Evolutionary conservation across 2,113 vertebrate genomes (phyloP).

Genomic region (Larimichthys polyactis): DNA sequence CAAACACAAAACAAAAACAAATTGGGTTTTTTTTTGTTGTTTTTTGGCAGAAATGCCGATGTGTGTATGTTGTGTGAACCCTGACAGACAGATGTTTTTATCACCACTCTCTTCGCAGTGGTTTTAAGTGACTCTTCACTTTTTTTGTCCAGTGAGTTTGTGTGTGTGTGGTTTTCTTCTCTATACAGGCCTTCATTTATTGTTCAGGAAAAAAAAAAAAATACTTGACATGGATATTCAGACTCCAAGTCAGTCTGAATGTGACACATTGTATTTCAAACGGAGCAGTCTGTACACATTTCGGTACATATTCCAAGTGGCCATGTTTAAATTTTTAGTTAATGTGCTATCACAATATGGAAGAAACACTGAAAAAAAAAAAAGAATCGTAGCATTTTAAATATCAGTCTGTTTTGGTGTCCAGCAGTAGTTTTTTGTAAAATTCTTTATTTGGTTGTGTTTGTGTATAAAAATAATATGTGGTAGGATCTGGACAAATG

Average conservation of each 20-base stretch:
- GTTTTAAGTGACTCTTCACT: conserved; percentile 74
- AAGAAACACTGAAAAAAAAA: conserved; percentile 64
- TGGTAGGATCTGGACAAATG: conserved; percentile 66
- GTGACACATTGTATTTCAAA: conserved; percentile 36
- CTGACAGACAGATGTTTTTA: conserved; percentile 65
- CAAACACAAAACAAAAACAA: conserved; percentile 28
- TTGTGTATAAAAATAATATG: conserved; percentile 68
- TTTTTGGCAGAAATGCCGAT: conserved; percentile 18
- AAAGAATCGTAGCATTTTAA: conserved; percentile 72
- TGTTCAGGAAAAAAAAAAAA: too few species aligned
- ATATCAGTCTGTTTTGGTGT: conserved; percentile 77
- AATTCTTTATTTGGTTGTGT: conserved; percentile 79
- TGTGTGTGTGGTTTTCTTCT: conserved; percentile 66
- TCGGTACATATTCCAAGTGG: conserved; percentile 51
- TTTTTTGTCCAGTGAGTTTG: conserved; percentile 75
- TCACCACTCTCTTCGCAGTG: conserved; percentile 69
- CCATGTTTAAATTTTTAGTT: conserved; percentile 70
- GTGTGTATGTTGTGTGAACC: conserved; percentile 59
- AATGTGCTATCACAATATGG: conserved; percentile 64
- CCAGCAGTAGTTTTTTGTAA: conserved; percentile 77
- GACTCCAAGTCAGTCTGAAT: conserved; percentile 54
- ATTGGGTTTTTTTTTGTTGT: conserved; percentile 44
- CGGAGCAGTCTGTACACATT: conserved; percentile 66
- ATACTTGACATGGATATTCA: conserved; percentile 63
- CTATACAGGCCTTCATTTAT: conserved; percentile 73